Conservation (phyloP, 2,113 vertebrate genomes). For the Pelusios castaneus region DNA sequence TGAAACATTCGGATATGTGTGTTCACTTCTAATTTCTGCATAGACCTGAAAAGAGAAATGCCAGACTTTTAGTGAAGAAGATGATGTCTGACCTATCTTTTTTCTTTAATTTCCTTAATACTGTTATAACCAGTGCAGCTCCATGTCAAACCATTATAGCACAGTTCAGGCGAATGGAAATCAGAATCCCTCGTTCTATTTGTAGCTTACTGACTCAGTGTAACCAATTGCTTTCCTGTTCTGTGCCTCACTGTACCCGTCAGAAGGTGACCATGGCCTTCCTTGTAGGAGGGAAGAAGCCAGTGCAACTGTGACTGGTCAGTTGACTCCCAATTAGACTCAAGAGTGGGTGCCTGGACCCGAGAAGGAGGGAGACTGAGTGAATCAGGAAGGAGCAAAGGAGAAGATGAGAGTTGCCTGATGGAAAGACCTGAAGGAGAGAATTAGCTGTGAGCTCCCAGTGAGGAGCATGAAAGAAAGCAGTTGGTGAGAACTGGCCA, state of each 20-base stretch:
- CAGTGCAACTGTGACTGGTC: background rate
- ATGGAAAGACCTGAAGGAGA: background rate
- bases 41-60: background rate
- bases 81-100: accelerated
- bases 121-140: background rate
- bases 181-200: background rate
- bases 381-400: background rate
- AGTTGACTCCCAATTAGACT: background rate
- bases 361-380: background rate
- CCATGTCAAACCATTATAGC: background rate
- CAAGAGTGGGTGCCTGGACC: background rate
- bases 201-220: background rate
- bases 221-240: background rate
- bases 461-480: background rate
- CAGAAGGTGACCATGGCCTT: background rate
- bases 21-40: background rate
- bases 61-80: background rate
- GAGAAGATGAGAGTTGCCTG: background rate
- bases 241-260: background rate
- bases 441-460: background rate
- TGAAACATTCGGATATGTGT: background rate
- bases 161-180: background rate
- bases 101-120: background rate
- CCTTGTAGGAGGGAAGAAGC: no score
- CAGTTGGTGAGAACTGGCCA: background rate